Base-by-base conservation (phyloP, 2,113 vertebrate species). In the Zosterops lateralis region DNA sequence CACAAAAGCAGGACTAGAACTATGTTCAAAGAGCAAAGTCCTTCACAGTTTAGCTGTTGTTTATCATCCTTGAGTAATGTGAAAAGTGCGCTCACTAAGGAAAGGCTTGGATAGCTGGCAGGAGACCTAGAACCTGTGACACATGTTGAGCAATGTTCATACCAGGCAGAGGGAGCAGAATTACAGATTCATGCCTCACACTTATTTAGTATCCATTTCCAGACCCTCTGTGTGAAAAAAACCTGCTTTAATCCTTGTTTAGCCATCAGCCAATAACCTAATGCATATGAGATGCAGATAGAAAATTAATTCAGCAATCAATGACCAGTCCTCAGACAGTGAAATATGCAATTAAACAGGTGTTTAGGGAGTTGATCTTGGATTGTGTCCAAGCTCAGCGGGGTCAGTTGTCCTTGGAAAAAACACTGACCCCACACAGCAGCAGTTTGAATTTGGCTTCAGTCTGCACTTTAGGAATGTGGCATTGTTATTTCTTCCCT, bases 281-380 rank as follows among this genome's bases (percentile, higher is more conserved):
- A 87, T 86, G 89, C 97, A 97, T 97, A 96, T 96, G 98, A 82
- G 96, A 67, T 78, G 83, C 97, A 98, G 97, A 98, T 98, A 97
- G 86, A 88, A 57, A 74, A 93, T 90, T 71, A 94, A 89, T 85
- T 90, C 79, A 20, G 45, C 34, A 18, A 87, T 89, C 57, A 81
- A 66, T 1, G 1, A 42, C 21, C 31, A 94, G 80, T 90, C 93
- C 91, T 94, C 95, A 50, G 94, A 92, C 44, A 76, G 76, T 68
- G 77, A 95, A 97, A 76, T 96, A 94, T 97, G 97, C 96, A 97
- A 98, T 97, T 97, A 97, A 97, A 97, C 98, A 99, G 98, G 98
- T 99, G 98, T 97, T 95, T 88, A 89, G 94, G 84, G 83, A 98
- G 96, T 97, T 91, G 95, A 89, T 96, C 51, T 97, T 97, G 98